Conservation (phyloP, 2,888 invertebrate species). For the Troides oblongomaculatus region DNA sequence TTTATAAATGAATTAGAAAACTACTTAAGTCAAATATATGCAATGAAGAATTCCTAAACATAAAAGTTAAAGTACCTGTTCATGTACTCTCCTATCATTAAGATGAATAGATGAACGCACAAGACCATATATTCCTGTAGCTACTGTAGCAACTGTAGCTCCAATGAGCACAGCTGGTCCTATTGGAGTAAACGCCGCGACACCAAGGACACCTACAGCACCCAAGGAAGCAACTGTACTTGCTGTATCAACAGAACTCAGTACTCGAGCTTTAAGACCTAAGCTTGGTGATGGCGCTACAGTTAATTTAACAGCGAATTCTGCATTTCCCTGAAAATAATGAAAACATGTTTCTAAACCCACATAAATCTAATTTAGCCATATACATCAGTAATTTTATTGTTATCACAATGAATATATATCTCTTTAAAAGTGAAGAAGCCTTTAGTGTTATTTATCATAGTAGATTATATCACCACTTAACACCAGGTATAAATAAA, state of each 20-base stretch:
- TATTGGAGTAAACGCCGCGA: slow-evolving; percentile 73
- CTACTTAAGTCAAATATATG: too few relatives aligned
- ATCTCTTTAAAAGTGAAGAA: too few relatives aligned
- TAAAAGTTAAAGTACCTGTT: slow-evolving; percentile 59
- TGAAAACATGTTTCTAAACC: not conserved
- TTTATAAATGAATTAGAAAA: too few relatives aligned
- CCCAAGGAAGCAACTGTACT: slow-evolving; percentile 66
- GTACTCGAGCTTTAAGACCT: slow-evolving; percentile 61
- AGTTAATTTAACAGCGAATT: slow-evolving; percentile 61
- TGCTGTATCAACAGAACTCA: slow-evolving; percentile 65
- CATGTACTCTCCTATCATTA: slow-evolving; percentile 70
- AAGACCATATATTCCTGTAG: slow-evolving; percentile 75
- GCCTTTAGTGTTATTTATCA: too few relatives aligned
- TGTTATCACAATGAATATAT: too few relatives aligned
- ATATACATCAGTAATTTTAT: too few relatives aligned
- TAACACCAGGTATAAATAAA: too few relatives aligned
- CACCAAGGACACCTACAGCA: slow-evolving; percentile 75
- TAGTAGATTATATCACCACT: too few relatives aligned
- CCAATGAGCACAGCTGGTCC: slow-evolving; percentile 71
- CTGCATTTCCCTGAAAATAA: slow-evolving; percentile 53
- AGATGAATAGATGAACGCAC: slow-evolving; percentile 72
- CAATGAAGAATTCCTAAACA: not conserved
- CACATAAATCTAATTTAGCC: too few relatives aligned
- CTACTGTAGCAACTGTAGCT: slow-evolving; percentile 67
- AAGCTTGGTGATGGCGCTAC: slow-evolving; percentile 65